These are phyloP conservation scores for Odontamblyopus rebecca DNA, from an alignment of 2,797 vertebrate species.

Conservation along the genomic window DNA sequence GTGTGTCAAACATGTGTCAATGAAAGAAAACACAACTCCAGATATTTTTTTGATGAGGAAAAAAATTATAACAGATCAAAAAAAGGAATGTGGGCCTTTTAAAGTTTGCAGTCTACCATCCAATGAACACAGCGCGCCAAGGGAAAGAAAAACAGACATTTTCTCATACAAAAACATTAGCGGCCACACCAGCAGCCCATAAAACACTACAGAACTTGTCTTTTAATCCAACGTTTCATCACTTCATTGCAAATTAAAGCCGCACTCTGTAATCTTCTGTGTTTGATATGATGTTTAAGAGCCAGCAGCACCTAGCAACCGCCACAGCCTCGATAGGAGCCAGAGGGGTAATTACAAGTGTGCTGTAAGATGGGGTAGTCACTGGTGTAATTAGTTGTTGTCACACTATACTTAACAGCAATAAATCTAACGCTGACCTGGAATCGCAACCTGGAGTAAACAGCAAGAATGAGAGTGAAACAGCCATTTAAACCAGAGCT, in stretches of 20 bases:
- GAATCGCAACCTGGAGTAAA: constrained; percentile 59
- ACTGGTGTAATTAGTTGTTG: constrained; percentile 69
- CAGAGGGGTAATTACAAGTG: constrained; percentile 58
- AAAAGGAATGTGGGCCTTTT: no score
- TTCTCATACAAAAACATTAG: neutral
- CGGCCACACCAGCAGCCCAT: constrained; percentile 4
- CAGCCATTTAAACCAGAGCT: constrained; percentile 61
- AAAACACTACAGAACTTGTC: constrained; percentile 21
- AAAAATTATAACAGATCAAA: no score
- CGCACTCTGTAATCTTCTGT: constrained; percentile 42
- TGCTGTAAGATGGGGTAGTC: constrained; percentile 48
- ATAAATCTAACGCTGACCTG: constrained; percentile 67
- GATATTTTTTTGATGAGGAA: no score
- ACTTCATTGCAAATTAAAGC: constrained; percentile 58
- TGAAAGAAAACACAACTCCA: no score
- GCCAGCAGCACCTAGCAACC: constrained; percentile 61
- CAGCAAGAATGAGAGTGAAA: constrained; percentile 61
- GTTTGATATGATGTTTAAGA: constrained; percentile 52
- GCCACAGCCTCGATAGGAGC: constrained; percentile 54
- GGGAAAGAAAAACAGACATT: neutral
- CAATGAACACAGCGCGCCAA: neutral
- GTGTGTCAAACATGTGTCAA: no score
- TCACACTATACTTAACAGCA: constrained; percentile 74
- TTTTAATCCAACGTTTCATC: constrained; percentile 47
- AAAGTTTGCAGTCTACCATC: neutral